Evolutionary conservation across 1,140 invertebrate genomes (phyloP).

Genomic region (Eupeodes corollae): DNA sequence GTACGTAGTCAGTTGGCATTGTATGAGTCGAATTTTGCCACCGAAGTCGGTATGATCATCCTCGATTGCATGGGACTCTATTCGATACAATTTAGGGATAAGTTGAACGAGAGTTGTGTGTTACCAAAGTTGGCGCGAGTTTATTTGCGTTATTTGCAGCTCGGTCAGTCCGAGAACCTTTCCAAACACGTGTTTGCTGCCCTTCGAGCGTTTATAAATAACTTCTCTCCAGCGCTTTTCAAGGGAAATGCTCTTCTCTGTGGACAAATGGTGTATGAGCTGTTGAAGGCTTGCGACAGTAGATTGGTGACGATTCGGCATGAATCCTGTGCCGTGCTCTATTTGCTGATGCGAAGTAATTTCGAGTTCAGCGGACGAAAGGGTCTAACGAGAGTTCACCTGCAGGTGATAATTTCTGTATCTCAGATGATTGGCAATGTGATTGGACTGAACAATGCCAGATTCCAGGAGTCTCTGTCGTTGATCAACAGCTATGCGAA

Average conservation of each 20-base stretch:
- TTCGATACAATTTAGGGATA: constrained; percentile 62
- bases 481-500: constrained; percentile 86
- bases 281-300: constrained; percentile 70
- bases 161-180: constrained; percentile 80
- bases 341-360: constrained; percentile 85
- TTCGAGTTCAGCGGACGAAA: constrained; percentile 77
- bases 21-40: constrained; percentile 77
- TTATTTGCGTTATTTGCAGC: constrained; percentile 75
- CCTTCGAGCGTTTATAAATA: constrained; percentile 80
- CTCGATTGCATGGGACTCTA: constrained; percentile 78
- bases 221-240: constrained; percentile 71
- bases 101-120: constrained; percentile 59
- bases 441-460: constrained; percentile 71
- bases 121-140: constrained; percentile 70
- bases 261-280: constrained; percentile 71
- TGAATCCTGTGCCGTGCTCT: constrained; percentile 81
- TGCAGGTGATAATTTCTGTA: constrained; percentile 84
- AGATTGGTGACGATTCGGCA: constrained; percentile 66
- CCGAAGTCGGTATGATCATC: constrained; percentile 78
- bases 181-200: constrained; percentile 86
- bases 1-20: constrained; percentile 35
- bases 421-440: constrained; percentile 82
- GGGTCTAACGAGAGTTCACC: constrained; percentile 73
- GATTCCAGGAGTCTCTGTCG: constrained; percentile 84
- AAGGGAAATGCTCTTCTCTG: constrained; percentile 75